Evolutionary conservation across 2,888 invertebrate genomes (phyloP).

Genomic region (Chymomyza amoena): DNA sequence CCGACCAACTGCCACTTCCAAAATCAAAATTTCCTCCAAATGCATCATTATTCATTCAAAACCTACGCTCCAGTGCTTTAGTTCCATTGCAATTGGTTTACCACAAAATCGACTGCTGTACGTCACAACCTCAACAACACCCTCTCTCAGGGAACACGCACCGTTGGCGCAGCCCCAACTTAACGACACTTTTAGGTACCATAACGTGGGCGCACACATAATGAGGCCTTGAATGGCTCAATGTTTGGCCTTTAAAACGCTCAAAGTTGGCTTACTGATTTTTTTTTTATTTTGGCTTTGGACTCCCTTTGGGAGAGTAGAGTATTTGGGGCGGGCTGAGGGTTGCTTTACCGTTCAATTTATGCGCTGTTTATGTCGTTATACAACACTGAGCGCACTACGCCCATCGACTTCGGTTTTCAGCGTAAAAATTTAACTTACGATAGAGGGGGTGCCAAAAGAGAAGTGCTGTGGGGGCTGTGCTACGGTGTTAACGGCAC

Average conservation of each 20-base stretch:
- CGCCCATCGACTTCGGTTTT: neutral
- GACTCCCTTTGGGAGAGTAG: constrained; percentile 1
- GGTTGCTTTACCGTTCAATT: constrained; percentile 9
- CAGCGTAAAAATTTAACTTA: neutral
- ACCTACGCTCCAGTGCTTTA: neutral
- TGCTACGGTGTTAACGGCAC: constrained; percentile 71
- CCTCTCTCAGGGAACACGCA: constrained; percentile 10
- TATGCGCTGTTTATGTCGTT: constrained; percentile 32
- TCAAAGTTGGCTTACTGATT: constrained; percentile 3
- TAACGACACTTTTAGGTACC: constrained; percentile 55
- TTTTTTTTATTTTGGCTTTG: constrained; percentile 1
- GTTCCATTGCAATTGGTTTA: constrained; percentile 19
- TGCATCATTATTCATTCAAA: neutral
- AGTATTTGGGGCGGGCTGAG: neutral
- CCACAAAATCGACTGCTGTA: neutral
- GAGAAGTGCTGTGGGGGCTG: neutral
- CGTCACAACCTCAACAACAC: neutral
- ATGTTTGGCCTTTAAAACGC: constrained; percentile 48
- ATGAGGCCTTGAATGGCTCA: constrained; percentile 66
- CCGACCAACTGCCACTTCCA: neutral
- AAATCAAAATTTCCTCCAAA: neutral
- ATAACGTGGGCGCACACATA: constrained; percentile 69
- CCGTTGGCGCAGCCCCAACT: constrained; percentile 10
- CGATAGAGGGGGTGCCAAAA: neutral
- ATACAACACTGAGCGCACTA: constrained; percentile 16